Evolutionary conservation across 2,888 invertebrate species (phyloP).

Genomic region (Ichneumoninae sp.): DNA sequence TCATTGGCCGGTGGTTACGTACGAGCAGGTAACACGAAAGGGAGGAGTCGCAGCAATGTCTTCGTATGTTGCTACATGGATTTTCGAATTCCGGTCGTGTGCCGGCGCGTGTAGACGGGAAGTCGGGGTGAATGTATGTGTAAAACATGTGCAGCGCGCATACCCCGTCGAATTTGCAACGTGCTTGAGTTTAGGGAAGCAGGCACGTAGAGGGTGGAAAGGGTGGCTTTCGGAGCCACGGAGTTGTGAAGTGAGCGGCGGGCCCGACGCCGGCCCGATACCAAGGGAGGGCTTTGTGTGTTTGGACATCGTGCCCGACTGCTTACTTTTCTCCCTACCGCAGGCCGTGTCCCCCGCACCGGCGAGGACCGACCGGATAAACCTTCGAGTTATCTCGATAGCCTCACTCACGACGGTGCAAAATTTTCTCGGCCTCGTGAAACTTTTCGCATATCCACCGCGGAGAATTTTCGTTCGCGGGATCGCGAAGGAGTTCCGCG

Average conservation of each 20-base stretch:
- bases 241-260: slow-evolving; percentile 1
- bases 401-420: not conserved
- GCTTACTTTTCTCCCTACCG: slow-evolving; percentile 52
- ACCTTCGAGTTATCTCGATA: slow-evolving; percentile 22
- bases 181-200: slow-evolving; percentile 30
- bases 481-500: not conserved
- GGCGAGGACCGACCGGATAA: not conserved
- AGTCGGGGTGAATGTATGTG: slow-evolving; percentile 27
- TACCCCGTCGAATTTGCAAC: slow-evolving; percentile 48
- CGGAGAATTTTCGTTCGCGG: not conserved
- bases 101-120: not conserved
- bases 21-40: slow-evolving; percentile 7
- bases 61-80: slow-evolving; percentile 14
- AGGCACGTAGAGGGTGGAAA: not conserved
- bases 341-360: slow-evolving; percentile 23
- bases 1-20: not conserved
- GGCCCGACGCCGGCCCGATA: slow-evolving; percentile 19
- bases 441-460: slow-evolving; percentile 2
- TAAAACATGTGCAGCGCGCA: slow-evolving; percentile 42
- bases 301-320: slow-evolving; percentile 47
- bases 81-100: slow-evolving; percentile 15
- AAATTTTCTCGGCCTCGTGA: not conserved
- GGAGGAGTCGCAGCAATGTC: slow-evolving; percentile 17
- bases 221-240: not conserved
- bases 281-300: slow-evolving; percentile 39